Conservation (phyloP, 2,113 vertebrate genomes). For the Clarias magur region DNA sequence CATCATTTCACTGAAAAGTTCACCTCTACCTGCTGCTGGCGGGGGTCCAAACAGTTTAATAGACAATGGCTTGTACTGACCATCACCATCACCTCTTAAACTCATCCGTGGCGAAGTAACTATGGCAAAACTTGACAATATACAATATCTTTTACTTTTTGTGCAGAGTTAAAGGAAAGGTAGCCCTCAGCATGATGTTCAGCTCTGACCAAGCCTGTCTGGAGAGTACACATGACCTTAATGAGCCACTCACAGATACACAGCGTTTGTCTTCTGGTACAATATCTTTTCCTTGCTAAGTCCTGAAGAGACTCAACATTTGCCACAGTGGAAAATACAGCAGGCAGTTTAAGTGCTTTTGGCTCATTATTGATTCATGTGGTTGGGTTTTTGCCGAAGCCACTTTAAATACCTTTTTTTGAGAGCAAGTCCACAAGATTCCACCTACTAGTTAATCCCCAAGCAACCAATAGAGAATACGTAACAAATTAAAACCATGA, state of each 20-base stretch:
- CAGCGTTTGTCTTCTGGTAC: conserved; percentile 11
- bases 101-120: conserved; percentile 23
- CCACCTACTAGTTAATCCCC: neutral
- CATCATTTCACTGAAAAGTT: conserved; percentile 56
- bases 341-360: conserved; percentile 16
- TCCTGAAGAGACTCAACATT: neutral
- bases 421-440: conserved; percentile 23
- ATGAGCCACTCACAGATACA: conserved; percentile 31
- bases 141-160: conserved; percentile 14
- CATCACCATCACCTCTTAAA: conserved; percentile 28
- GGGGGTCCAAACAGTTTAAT: conserved; percentile 47
- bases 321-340: conserved; percentile 17
- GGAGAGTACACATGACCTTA: conserved; percentile 16
- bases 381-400: conserved; percentile 34
- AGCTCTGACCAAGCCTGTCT: conserved; percentile 26
- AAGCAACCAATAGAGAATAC: conserved; percentile 22
- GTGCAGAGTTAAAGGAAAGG: conserved; percentile 28
- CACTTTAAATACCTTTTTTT: conserved; percentile 39
- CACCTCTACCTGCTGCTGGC: conserved; percentile 46
- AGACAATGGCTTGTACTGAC: conserved; percentile 38
- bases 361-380: conserved; percentile 14
- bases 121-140: conserved; percentile 11
- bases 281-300: conserved; percentile 12
- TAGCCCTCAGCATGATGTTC: conserved; percentile 24
- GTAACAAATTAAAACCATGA: neutral